Conservation (phyloP, 2,888 invertebrate species). For the Dexiosoma caninum region DNA sequence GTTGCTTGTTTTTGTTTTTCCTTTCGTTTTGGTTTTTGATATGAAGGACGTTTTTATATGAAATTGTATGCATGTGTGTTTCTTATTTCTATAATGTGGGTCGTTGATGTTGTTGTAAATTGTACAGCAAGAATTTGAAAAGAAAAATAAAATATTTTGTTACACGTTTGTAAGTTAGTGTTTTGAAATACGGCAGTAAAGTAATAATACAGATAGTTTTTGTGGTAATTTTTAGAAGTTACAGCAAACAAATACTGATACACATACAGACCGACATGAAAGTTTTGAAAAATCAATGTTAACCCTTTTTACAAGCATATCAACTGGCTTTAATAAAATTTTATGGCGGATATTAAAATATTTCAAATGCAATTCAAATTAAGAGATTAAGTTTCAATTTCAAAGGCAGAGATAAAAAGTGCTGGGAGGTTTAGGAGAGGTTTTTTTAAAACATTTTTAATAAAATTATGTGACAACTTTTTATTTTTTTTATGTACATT, state of each 20-base stretch:
- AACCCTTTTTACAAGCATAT: constrained; percentile 15
- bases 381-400: not conserved
- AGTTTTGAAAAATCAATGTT: constrained; percentile 45
- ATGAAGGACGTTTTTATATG: constrained; percentile 41
- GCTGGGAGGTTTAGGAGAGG: too few species aligned
- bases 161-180: constrained; percentile 16
- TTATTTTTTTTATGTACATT: too few species aligned
- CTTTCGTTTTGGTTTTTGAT: constrained; percentile 32
- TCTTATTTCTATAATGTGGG: constrained; percentile 46
- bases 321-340: not conserved
- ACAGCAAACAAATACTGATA: constrained; percentile 5
- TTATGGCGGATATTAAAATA: not conserved
- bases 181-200: constrained; percentile 42
- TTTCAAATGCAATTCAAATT: not conserved
- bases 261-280: not conserved
- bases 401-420: too few species aligned
- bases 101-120: constrained; percentile 48
- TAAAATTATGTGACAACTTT: too few species aligned
- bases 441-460: too few species aligned
- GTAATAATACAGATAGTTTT: constrained; percentile 57
- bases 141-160: constrained; percentile 8
- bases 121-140: constrained; percentile 36
- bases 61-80: constrained; percentile 16
- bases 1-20: constrained; percentile 18
- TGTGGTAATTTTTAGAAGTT: constrained; percentile 52